Evolutionary conservation across 1,140 invertebrate species (phyloP), one percentile per base, ranked within the genome.

Genomic region (Macrostomum lignano): DNA sequence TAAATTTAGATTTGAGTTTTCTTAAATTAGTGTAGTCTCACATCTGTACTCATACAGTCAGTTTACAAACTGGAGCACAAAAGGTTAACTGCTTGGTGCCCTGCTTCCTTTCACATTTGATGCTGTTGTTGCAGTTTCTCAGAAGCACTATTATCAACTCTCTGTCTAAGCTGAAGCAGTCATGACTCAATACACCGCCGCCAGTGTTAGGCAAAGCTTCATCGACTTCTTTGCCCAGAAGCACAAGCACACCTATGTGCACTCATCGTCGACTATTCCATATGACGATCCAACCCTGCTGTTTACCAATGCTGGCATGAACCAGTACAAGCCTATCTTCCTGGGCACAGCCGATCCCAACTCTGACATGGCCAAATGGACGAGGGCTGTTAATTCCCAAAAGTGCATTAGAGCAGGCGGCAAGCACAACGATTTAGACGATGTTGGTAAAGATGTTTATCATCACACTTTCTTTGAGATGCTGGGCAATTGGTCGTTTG

Each of bases 381-480:
- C 42, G 25, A 45, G 68, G 46, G 75, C 69, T 2, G 71, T 67
- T 0, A 93, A 91, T 60, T 73, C 69, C 17, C 86, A 96, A 56
- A 91, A 91, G 52, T 94, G 86, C 58, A 71, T 96, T 15, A 61
- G 88, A 48, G 71, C 88, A 30, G 78, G 82, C 7, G 86, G 86
- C 2, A 94, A 91, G 56, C 86, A 94, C 48, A 94, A 93, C 62
- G 88, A 96, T 63, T 50, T 96, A 17, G 68, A 73, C 35, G 57
- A 73, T 32, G 84, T 96, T 24, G 88, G 88, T 2, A 60, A 62
- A 30, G 86, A 96, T 64, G 68, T 71, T 13, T 73, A 73, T 48
- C 88, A 98, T 64, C 88, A 94, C 47, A 94, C 88, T 10, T 94
- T 96, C 60, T 98, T 98, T 64, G 88, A 98, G 63, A 98, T 96